These are phyloP conservation scores for Bergia sp. DNA, from an alignment of 92 coral and sea anemone species.

Conservation along the genomic window DNA sequence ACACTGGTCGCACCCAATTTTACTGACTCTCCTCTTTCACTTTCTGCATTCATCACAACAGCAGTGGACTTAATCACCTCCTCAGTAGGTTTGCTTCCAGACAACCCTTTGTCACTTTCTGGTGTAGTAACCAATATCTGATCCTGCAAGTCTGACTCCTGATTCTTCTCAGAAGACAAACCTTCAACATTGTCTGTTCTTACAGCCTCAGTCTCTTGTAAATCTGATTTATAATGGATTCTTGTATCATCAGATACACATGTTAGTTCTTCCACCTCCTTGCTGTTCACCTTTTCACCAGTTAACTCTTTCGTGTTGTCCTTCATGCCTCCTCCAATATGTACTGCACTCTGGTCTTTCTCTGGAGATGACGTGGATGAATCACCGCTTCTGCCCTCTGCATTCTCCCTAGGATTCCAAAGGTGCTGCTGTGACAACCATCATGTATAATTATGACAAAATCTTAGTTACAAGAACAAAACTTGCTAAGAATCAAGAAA, in stretches of 20 bases:
- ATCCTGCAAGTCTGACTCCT: not conserved
- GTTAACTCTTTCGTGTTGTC: not conserved
- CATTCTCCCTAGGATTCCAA: slow-evolving; percentile 4
- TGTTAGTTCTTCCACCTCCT: slow-evolving; percentile 6
- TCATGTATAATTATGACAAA: too few relatives aligned
- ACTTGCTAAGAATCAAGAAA: too few relatives aligned
- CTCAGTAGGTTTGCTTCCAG: not conserved
- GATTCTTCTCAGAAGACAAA: not conserved
- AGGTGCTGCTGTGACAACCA: not conserved
- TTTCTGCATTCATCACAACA: not conserved
- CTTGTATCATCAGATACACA: slow-evolving; percentile 5
- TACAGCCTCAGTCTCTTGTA: not conserved
- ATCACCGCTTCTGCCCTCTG: not conserved
- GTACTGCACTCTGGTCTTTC: not conserved
- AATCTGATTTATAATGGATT: not conserved
- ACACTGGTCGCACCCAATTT: not conserved
- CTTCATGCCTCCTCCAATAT: not conserved
- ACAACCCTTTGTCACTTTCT: not conserved
- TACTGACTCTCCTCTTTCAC: not conserved
- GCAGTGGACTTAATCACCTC: not conserved
- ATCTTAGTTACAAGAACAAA: too few relatives aligned
- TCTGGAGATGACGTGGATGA: slow-evolving; percentile 29
- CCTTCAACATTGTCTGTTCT: not conserved
- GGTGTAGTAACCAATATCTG: not conserved
- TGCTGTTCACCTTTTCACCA: slow-evolving; percentile 5